Percentiles rank a stretch among this genome's conserved stretches.
These are phyloP conservation scores for Diplogasteroides magnus DNA, from an alignment of 1,140 invertebrate species.

Conservation along the genomic window DNA sequence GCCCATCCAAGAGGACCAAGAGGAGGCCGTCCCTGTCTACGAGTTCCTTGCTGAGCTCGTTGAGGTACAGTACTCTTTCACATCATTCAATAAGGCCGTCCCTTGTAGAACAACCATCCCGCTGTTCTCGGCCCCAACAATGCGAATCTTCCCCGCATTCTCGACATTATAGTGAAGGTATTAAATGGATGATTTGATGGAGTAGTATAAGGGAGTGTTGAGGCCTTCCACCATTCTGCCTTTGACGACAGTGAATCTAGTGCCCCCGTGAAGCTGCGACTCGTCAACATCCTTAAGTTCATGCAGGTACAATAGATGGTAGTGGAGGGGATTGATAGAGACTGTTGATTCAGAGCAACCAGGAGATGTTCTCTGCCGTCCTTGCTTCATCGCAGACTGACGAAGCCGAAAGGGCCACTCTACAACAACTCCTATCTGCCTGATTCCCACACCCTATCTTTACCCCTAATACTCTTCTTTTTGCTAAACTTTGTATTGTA, in stretches of 20 bases:
- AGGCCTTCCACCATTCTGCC: constrained; percentile 22
- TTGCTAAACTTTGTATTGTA: background rate
- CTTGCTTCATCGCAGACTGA: background rate
- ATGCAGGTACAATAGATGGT: too few relatives aligned
- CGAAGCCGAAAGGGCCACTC: background rate
- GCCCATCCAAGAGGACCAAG: constrained; percentile 86
- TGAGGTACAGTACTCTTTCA: constrained; percentile 60
- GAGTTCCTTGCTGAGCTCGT: constrained; percentile 89
- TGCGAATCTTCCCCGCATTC: constrained; percentile 77
- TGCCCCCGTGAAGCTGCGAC: constrained; percentile 7
- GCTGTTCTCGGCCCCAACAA: constrained; percentile 76
- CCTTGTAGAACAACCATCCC: constrained; percentile 68
- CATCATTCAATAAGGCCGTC: constrained; percentile 37
- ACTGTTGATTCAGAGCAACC: background rate
- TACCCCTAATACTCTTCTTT: background rate
- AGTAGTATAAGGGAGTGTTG: constrained; percentile 3
- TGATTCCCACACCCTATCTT: background rate
- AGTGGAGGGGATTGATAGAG: too few relatives aligned
- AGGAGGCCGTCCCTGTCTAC: constrained; percentile 89
- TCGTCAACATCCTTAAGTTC: background rate
- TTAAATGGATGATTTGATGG: background rate
- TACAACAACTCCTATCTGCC: background rate
- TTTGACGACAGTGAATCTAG: constrained; percentile 22
- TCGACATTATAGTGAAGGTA: constrained; percentile 65
- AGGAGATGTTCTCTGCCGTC: background rate